Percentiles rank a stretch among this genome's conserved stretches.
These are phyloP conservation scores for Caenorhabditis tropicalis DNA, from an alignment of 1,140 invertebrate species.

Conservation along the genomic window DNA sequence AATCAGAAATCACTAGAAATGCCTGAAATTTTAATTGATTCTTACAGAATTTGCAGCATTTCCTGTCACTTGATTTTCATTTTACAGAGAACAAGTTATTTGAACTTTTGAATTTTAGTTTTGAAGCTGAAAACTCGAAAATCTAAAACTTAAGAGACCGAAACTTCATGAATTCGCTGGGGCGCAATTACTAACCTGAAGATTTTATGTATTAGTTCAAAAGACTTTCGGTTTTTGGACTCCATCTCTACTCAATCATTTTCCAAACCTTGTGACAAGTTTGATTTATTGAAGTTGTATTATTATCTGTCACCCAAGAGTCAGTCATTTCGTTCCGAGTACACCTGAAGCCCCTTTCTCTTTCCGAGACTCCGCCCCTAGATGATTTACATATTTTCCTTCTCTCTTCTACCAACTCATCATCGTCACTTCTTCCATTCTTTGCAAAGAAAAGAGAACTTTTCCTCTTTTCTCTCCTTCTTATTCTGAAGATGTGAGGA, in stretches of 20 bases:
- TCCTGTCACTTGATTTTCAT: too few relatives aligned
- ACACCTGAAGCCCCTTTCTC: not conserved
- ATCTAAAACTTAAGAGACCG: too few relatives aligned
- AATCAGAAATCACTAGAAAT: too few relatives aligned
- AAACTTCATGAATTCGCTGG: too few relatives aligned
- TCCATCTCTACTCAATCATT: not conserved
- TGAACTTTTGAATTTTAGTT: too few relatives aligned
- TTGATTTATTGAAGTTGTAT: not conserved
- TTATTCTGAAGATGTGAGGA: conserved; percentile 42
- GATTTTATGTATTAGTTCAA: not conserved
- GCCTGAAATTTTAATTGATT: too few relatives aligned
- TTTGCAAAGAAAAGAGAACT: not conserved
- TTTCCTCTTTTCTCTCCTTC: not conserved
- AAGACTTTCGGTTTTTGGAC: not conserved
- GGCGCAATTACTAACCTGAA: too few relatives aligned
- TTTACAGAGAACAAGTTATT: too few relatives aligned
- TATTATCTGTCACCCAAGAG: not conserved
- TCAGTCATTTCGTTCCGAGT: too few relatives aligned
- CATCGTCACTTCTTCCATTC: not conserved
- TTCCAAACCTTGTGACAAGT: not conserved
- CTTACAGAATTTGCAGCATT: too few relatives aligned
- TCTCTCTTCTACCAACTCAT: not conserved
- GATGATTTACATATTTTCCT: not conserved
- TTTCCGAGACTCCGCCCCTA: not conserved
- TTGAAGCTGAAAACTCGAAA: too few relatives aligned